phyloP scores from a whole-genome alignment of 2,888 invertebrate genomes.

The Epirrhoe alternata region DNA sequence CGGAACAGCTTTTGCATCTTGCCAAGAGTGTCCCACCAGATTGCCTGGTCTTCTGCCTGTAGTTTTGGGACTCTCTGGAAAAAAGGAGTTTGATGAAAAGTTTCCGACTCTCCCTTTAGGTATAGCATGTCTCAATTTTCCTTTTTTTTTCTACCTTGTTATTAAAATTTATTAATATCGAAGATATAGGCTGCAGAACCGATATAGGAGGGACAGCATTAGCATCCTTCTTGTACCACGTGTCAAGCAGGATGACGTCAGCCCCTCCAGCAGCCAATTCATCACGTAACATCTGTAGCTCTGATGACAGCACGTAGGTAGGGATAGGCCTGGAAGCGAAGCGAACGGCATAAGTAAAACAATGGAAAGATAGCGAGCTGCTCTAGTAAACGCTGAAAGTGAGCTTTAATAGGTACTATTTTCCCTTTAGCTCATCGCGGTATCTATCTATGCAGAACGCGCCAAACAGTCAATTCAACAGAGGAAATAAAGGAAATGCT shows the following conservation, averaged over 20 bases:
- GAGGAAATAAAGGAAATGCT: too few species aligned
- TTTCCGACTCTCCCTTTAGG: not conserved
- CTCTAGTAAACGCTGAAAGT: too few species aligned
- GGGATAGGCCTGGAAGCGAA: constrained; percentile 91
- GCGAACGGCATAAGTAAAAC: not conserved
- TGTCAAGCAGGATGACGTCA: constrained; percentile 93
- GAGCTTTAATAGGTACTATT: too few species aligned
- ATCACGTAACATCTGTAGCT: constrained; percentile 94
- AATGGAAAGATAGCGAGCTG: not conserved
- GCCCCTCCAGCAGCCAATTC: constrained; percentile 93
- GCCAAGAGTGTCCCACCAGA: constrained; percentile 98
- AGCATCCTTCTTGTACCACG: constrained; percentile 98
- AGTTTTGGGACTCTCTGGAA: constrained; percentile 94
- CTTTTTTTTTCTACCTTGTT: constrained; percentile 90
- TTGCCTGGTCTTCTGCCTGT: constrained; percentile 97
- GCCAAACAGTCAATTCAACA: too few species aligned
- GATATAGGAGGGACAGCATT: constrained; percentile 98
- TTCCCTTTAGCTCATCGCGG: too few species aligned
- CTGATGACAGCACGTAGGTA: constrained; percentile 96
- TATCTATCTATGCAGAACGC: too few species aligned
- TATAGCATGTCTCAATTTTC: not conserved
- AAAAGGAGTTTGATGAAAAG: not conserved
- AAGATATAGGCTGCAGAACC: constrained; percentile 98
- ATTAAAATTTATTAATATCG: constrained; percentile 98
- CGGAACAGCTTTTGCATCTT: constrained; percentile 98